Evolutionary conservation across 2,113 vertebrate species (phyloP).

Genomic region (Oncorhynchus clarkii): DNA sequence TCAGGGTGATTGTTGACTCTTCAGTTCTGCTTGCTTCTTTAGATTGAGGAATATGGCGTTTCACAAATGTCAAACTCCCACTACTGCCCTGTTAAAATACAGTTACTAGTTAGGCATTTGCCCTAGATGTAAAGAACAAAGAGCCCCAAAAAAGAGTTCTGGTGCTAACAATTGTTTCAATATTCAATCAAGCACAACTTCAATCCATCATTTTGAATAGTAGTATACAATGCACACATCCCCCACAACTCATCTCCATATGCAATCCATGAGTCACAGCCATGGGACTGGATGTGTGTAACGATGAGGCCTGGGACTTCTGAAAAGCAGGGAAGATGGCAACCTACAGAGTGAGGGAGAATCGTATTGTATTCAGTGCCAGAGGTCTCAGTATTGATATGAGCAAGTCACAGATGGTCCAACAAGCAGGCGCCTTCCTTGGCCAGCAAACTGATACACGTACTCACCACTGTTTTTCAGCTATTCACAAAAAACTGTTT

Average conservation of each 20-base stretch:
- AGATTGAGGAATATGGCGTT: slow-evolving; percentile 53
- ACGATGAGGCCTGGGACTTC: background rate
- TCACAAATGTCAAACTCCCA: slow-evolving; percentile 46
- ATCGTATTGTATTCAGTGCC: slow-evolving; percentile 31
- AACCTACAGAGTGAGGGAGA: slow-evolving; percentile 10
- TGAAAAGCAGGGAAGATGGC: slow-evolving; percentile 1
- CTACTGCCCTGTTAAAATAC: slow-evolving; percentile 40
- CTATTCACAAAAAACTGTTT: slow-evolving; percentile 30
- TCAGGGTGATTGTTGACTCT: slow-evolving; percentile 48
- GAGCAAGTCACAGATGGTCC: slow-evolving; percentile 27
- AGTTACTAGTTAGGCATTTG: slow-evolving; percentile 58
- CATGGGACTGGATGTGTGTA: background rate
- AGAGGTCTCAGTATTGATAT: slow-evolving; percentile 6
- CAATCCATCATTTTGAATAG: slow-evolving; percentile 43
- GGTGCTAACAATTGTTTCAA: slow-evolving; percentile 50
- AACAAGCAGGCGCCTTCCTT: background rate
- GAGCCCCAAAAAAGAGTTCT: slow-evolving; percentile 55
- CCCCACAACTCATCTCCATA: background rate
- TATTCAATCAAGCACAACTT: slow-evolving; percentile 51
- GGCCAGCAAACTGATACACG: slow-evolving; percentile 13
- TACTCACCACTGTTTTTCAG: slow-evolving; percentile 13
- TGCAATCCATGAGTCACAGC: background rate
- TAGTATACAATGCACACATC: slow-evolving; percentile 38
- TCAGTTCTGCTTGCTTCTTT: slow-evolving; percentile 49
- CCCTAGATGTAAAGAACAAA: slow-evolving; percentile 60